Evolutionary conservation across 2,113 vertebrate genomes (phyloP).

Genomic region (Anolis sagrei): DNA sequence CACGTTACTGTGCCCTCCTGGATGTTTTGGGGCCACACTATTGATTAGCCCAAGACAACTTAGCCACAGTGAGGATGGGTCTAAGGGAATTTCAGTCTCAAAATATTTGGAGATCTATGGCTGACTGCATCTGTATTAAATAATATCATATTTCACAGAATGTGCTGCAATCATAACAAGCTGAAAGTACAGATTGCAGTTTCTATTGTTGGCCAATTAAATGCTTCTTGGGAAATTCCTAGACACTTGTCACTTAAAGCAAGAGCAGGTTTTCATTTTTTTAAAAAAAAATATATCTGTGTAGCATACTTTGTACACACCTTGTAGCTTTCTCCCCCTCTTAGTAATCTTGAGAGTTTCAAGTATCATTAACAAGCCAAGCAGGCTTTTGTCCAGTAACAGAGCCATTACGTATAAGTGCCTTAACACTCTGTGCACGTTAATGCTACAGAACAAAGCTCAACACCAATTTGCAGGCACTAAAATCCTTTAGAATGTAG

Average conservation of each 20-base stretch:
- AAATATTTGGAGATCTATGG: not conserved
- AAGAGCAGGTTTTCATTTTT: slow-evolving; percentile 55
- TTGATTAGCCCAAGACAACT: not conserved
- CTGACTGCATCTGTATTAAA: slow-evolving; percentile 7
- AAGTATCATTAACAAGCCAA: slow-evolving; percentile 68
- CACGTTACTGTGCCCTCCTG: no score
- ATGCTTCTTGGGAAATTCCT: slow-evolving; percentile 53
- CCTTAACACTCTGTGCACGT: slow-evolving; percentile 62
- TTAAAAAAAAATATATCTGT: slow-evolving; percentile 52
- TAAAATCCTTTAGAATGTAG: slow-evolving; percentile 51
- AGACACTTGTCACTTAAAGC: slow-evolving; percentile 58
- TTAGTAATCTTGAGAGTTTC: slow-evolving; percentile 62
- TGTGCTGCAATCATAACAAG: slow-evolving; percentile 35
- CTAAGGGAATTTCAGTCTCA: not conserved
- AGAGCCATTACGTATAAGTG: slow-evolving; percentile 66
- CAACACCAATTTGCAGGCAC: slow-evolving; percentile 48
- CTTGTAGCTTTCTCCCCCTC: slow-evolving; percentile 54
- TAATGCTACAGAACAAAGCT: slow-evolving; percentile 62
- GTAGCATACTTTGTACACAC: slow-evolving; percentile 45
- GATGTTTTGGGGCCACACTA: no score
- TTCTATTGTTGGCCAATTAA: slow-evolving; percentile 59
- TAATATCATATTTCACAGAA: slow-evolving; percentile 25
- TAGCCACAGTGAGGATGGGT: not conserved
- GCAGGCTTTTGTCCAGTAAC: slow-evolving; percentile 59
- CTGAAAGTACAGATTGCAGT: slow-evolving; percentile 25